Base-by-base conservation (phyloP, 2,113 vertebrate species). In the Lasiurus borealis region DNA sequence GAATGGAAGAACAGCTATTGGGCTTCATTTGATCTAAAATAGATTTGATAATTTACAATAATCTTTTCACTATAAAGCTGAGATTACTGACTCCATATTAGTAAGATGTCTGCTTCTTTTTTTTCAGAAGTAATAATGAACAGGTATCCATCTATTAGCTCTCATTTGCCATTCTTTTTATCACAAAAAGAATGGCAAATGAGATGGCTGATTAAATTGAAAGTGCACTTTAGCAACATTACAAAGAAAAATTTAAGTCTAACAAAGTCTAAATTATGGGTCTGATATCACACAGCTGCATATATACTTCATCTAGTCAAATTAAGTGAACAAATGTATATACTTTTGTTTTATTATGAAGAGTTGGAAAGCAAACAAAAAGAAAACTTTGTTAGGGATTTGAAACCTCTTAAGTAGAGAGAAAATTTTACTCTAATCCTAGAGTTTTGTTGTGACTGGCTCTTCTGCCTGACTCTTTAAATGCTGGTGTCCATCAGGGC, bases 11-110 rank as follows among this genome's bases (percentile, higher is more conserved):
- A 50, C 21, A 40, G 50, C 71, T 52, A 92, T 5, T 4, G 11
- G 8, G 21, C 23, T 78, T 89, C 89, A 84, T 88, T 88, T 78
- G 83, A 73, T 84, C 62, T 92, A 90, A 62, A 66, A 85, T 9
- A 80, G 13, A 82, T 31, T 9, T 64, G 27, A 77, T 16, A 95
- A 57, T 19, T 50, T 40, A 69, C 15, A 36, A 71, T 69, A 72
- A 50, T 77, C 59, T 59, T 84, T 52, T 88, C 27, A 62, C 83
- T 68, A 68, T 50, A 83, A 92, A 88, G 50, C 44, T 78, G 40
- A 77, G 52, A 72, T 71, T 64, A 64, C 29, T 16, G 40, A 50
- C 62, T 83, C 40, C 62, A 13, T 23, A 64, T 68, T 86, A 31
- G 64, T 80, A 80, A 81, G 52, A 59, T 31, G 14, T 4, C 52